Percentiles rank a stretch among this genome's conserved stretches.
Conservation (phyloP, 2,888 invertebrate genomes). For the Nowickia ferox region DNA sequence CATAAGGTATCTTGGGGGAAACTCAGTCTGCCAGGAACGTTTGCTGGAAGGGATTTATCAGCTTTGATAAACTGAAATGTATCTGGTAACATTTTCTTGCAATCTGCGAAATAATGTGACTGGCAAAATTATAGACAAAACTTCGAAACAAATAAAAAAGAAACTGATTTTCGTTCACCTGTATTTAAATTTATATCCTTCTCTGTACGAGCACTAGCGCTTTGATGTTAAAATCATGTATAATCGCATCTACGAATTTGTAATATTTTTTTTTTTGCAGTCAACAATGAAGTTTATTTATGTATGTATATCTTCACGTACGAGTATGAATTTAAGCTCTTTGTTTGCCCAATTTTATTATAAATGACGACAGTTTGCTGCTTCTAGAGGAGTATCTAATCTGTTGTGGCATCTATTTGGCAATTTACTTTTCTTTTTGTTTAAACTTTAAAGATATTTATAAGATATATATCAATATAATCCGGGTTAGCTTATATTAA, state of each 20-base stretch:
- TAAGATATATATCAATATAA: conserved; percentile 67
- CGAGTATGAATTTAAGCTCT: neutral
- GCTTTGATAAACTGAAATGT: too few species aligned
- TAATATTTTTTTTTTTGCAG: neutral
- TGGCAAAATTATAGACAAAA: too few species aligned
- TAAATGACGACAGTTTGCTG: conserved; percentile 65
- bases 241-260: neutral
- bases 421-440: conserved; percentile 41
- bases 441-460: neutral
- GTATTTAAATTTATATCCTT: conserved; percentile 14
- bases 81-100: too few species aligned
- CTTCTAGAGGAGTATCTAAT: conserved; percentile 64
- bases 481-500: conserved; percentile 62
- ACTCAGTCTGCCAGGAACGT: too few species aligned
- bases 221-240: conserved; percentile 12
- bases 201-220: neutral
- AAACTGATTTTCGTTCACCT: neutral
- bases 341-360: conserved; percentile 33
- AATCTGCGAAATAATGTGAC: too few species aligned
- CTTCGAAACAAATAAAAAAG: too few species aligned
- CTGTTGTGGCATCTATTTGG: conserved; percentile 63
- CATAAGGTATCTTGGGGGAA: too few species aligned
- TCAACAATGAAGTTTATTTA: conserved; percentile 9
- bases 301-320: neutral
- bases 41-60: too few species aligned